Percentiles rank a stretch among this genome's conserved stretches.
phyloP scores from a whole-genome alignment of 1,140 invertebrate species.

The Drosophila ohnishii region DNA sequence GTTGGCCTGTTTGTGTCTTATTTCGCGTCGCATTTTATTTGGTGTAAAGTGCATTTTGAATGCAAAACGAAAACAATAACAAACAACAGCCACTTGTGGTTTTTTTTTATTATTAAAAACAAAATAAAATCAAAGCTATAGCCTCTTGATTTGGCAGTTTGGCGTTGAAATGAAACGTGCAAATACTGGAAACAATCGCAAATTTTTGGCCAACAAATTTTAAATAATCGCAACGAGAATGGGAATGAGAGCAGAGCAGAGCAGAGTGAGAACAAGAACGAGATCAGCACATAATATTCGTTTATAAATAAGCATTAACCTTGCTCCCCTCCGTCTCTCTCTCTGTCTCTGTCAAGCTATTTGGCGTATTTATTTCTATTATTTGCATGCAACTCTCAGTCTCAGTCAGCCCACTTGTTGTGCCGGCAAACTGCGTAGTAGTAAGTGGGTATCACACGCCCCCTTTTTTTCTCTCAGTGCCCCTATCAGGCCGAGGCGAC shows the following conservation, averaged over 20 bases:
- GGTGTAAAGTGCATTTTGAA: constrained; percentile 43
- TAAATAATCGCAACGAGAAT: constrained; percentile 2
- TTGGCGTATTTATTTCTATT: constrained; percentile 45
- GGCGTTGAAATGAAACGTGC: constrained; percentile 34
- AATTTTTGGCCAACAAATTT: constrained; percentile 11
- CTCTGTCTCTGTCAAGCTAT: constrained; percentile 18
- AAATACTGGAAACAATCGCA: constrained; percentile 41
- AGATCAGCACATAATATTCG: constrained; percentile 58
- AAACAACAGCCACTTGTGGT: constrained; percentile 18
- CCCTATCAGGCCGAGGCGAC: constrained; percentile 48
- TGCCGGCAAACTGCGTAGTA: constrained; percentile 53
- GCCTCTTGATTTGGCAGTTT: constrained; percentile 20
- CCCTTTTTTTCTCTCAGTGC: constrained; percentile 38
- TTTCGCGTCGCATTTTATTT: constrained; percentile 61
- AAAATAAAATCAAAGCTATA: constrained; percentile 16
- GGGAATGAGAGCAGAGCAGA: constrained; percentile 1
- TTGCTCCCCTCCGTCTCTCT: constrained; percentile 39
- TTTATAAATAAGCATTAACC: constrained; percentile 76
- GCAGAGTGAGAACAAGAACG: constrained; percentile 20
- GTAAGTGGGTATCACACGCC: constrained; percentile 36
- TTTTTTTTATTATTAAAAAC: constrained; percentile 23
- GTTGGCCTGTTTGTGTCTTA: constrained; percentile 33
- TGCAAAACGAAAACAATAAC: constrained; percentile 48
- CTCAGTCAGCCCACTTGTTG: constrained; percentile 22
- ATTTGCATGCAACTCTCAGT: constrained; percentile 52